A percentile compares a stretch with the other conserved stretches of the same genome.
These are phyloP conservation scores for Eudiplozoon nipponicum DNA, from an alignment of 2,888 invertebrate genomes.

Conservation along the genomic window DNA sequence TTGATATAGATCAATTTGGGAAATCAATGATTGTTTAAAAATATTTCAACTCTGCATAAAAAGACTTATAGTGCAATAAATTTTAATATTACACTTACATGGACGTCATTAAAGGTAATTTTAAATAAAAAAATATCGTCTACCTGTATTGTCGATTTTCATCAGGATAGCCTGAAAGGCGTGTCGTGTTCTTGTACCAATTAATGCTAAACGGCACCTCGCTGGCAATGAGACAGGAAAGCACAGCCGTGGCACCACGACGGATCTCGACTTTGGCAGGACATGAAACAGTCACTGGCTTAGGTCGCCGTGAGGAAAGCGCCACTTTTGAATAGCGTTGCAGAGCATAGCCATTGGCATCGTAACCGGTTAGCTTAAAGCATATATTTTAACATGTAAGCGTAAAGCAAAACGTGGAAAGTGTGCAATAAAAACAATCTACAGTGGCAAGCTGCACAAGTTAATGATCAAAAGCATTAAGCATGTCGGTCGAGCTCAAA, in stretches of 20 bases:
- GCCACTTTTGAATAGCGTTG: constrained; percentile 14
- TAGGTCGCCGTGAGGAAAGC: constrained; percentile 7
- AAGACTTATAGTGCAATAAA: too few species aligned
- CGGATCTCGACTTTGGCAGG: constrained; percentile 8
- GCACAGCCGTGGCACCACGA: constrained; percentile 3
- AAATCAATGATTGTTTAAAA: too few species aligned
- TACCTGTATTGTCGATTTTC: constrained; percentile 9
- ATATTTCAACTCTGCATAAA: too few species aligned
- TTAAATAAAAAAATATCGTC: not conserved
- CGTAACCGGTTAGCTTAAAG: constrained; percentile 7
- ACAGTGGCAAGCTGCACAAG: too few species aligned
- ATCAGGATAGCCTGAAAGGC: not conserved
- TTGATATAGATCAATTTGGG: too few species aligned
- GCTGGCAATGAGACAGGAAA: constrained; percentile 7
- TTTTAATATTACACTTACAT: too few species aligned
- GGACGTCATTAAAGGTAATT: not conserved
- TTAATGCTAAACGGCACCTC: constrained; percentile 9
- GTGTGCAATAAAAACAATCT: too few species aligned
- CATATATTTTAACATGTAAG: not conserved
- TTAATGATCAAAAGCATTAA: too few species aligned
- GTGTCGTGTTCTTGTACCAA: constrained; percentile 7
- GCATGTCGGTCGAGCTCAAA: too few species aligned
- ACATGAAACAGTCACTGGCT: constrained; percentile 8
- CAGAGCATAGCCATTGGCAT: constrained; percentile 1
- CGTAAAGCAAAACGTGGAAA: not conserved